Base-by-base conservation (phyloP, 35 echinoderm and acorn worm species). In the Diadema setosum region DNA sequence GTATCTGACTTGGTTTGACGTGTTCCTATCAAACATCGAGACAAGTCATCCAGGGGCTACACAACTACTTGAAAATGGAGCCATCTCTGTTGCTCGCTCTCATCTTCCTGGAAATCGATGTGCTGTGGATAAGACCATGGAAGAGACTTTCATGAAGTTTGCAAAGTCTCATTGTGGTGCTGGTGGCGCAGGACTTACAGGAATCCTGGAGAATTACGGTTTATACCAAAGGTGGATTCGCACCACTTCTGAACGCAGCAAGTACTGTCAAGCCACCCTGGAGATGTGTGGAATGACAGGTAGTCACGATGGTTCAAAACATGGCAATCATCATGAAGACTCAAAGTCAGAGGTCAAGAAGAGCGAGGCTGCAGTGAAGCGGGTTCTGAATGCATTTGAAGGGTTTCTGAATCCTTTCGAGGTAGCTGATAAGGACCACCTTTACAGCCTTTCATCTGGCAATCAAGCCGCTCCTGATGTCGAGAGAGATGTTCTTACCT, bases 81-180 rank as follows among this genome's bases (percentile, higher is more conserved):
- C 34, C 56, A 49, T 93, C 17, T 80, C 59, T 65, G 88, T 91
- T 56, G 93, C 93, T 6, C 46, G 93, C 16, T 91, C 93, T 82
- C 30, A 75, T 20, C 75, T 95, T 2, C 84, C 89, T 70, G 93
- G 93, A 5, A 87, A 81, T 83, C 69, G 83, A 40, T 87, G 93
- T 61, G 70, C 69, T 5, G 93, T 95, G 9, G 93, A 95, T 42
- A 95, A 95, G 48, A 95, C 93, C 1, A 95, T 95, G 18, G 88
- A 95, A 23, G 93, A 95, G 31, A 95, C 93, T 9, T 95, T 91
- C 44, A 95, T 95, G 89, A 86, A 87, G 59, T 75, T 76, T 81
- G 89, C 91, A 1, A 90, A 94, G 26, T 86, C 93, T 39, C 69
- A 39, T 83, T 46, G 78, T 81, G 84, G 84, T 33, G 25, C 70